These are phyloP conservation scores for Macropus fuliginosus DNA, from an alignment of 2,797 vertebrate species.

Conservation along the genomic window DNA sequence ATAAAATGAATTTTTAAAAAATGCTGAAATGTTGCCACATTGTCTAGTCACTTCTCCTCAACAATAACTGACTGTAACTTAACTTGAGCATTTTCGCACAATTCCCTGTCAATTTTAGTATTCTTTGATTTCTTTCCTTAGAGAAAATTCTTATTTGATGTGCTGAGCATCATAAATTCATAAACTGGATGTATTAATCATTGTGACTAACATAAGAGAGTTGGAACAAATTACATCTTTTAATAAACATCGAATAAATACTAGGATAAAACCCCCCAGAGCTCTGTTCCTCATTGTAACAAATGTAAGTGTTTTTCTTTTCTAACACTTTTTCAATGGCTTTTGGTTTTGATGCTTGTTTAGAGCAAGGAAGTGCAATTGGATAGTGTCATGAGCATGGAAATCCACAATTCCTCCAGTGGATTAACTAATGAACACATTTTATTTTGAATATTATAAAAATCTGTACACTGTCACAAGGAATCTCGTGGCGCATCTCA, in stretches of 20 bases:
- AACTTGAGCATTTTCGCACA: slow-evolving; percentile 8
- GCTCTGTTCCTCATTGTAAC: slow-evolving; percentile 17
- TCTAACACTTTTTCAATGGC: neutral
- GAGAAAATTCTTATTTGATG: slow-evolving; percentile 49
- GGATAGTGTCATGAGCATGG: neutral
- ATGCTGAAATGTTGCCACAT: slow-evolving; percentile 12
- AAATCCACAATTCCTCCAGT: neutral
- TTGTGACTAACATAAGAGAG: slow-evolving; percentile 23
- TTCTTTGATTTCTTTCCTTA: slow-evolving; percentile 55
- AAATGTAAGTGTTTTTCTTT: neutral
- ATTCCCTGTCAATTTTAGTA: slow-evolving; percentile 32
- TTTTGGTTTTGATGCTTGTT: slow-evolving; percentile 13
- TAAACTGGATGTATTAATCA: slow-evolving; percentile 38
- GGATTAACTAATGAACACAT: neutral
- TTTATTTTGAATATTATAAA: neutral
- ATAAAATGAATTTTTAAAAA: neutral
- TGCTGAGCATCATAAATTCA: neutral
- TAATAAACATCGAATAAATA: slow-evolving; percentile 40
- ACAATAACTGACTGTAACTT: neutral
- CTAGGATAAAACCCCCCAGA: slow-evolving; percentile 23
- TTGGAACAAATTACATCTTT: slow-evolving; percentile 31
- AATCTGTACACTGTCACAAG: neutral
- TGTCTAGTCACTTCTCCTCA: slow-evolving; percentile 1
- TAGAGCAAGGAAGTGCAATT: slow-evolving; percentile 17
- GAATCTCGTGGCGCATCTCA: neutral